A percentile compares a stretch with the other conserved stretches of the same genome.
Conservation (phyloP, 2,113 vertebrate species). For the Pavo muticus region DNA sequence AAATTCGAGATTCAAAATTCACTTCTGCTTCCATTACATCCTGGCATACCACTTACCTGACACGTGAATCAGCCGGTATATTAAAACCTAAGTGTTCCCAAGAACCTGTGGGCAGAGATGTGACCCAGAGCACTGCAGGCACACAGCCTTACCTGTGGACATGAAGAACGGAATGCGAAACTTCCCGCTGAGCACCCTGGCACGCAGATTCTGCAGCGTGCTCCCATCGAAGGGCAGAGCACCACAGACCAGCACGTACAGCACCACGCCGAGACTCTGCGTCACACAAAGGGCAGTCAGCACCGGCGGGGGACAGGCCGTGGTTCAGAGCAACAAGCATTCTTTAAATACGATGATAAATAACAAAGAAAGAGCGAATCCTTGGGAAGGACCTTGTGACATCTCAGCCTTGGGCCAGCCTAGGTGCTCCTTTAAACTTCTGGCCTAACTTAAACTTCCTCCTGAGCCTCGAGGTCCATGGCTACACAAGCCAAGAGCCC, state of each 20-base stretch:
- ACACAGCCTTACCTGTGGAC: slow-evolving; percentile 90
- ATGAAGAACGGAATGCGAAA: slow-evolving; percentile 99
- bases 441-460: not conserved
- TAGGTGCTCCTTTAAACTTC: not conserved
- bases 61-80: fast-evolving
- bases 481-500: not conserved
- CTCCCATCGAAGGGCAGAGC: slow-evolving; percentile 98
- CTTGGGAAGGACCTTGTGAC: not conserved
- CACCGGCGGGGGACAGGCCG: not conserved
- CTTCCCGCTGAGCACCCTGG: slow-evolving; percentile 95
- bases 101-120: not conserved
- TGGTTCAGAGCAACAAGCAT: fast-evolving
- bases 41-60: not conserved
- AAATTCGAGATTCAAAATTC: not conserved
- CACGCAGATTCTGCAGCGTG: slow-evolving; percentile 96
- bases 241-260: slow-evolving; percentile 96
- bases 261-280: slow-evolving; percentile 95
- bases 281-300: slow-evolving; percentile 7
- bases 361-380: not conserved
- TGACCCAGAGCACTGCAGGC: not conserved
- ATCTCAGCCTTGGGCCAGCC: too few relatives aligned
- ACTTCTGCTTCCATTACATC: not conserved
- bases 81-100: fast-evolving
- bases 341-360: fast-evolving
- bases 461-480: not conserved